Conservation (phyloP, 2,888 invertebrate genomes). For the Dryadula phaetusa region DNA sequence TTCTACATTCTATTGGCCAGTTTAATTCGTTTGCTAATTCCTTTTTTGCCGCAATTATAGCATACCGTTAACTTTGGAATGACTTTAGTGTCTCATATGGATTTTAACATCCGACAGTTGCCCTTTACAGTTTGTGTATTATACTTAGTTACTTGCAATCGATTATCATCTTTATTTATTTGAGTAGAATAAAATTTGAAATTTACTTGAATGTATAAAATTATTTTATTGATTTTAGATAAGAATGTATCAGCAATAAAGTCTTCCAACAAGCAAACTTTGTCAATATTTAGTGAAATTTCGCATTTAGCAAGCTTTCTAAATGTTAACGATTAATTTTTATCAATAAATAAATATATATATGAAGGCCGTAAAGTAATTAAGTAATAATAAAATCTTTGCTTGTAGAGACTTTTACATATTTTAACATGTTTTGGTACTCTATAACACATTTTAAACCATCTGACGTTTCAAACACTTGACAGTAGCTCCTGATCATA, state of each 20-base stretch:
- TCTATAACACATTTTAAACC: no score
- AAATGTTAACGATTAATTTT: conserved; percentile 35
- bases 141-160: conserved; percentile 9
- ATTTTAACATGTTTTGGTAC: no score
- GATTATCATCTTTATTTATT: conserved; percentile 21
- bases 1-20: conserved; percentile 42
- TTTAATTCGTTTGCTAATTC: conserved; percentile 44
- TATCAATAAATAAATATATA: no score
- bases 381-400: no score
- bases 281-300: conserved; percentile 37
- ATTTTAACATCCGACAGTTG: conserved; percentile 52
- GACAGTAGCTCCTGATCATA: no score
- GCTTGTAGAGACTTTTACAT: no score
- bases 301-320: conserved; percentile 38
- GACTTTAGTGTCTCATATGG: conserved; percentile 46
- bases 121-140: conserved; percentile 12
- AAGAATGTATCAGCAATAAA: conserved; percentile 43
- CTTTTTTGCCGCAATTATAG: conserved; percentile 66
- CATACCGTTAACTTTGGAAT: conserved; percentile 53
- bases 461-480: no score
- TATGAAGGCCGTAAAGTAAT: no score
- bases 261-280: conserved; percentile 35
- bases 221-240: conserved; percentile 36
- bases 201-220: conserved; percentile 24
- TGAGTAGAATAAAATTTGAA: not conserved